These are phyloP conservation scores for Pelagia noctiluca DNA, from an alignment of 30 jellyfish, hydroid and myxozoan genomes.

Conservation along the genomic window DNA sequence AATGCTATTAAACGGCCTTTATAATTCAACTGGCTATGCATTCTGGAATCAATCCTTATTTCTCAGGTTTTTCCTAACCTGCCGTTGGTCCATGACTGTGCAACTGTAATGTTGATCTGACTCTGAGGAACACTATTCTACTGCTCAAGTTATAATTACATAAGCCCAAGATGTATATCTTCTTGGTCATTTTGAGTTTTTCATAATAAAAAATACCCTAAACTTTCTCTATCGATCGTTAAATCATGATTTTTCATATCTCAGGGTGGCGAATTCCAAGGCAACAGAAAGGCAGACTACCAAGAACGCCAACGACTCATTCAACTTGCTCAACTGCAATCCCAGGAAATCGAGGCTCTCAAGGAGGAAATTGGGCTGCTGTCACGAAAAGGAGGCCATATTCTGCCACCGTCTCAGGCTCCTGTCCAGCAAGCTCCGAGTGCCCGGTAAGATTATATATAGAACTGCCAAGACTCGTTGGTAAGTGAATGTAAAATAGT, in stretches of 20 bases:
- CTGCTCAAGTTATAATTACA: too few relatives aligned
- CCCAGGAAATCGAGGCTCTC: slow-evolving; percentile 89
- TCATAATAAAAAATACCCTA: not conserved
- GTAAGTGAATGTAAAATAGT: not conserved
- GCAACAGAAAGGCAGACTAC: slow-evolving; percentile 79
- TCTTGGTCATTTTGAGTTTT: too few relatives aligned
- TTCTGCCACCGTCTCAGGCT: slow-evolving; percentile 87
- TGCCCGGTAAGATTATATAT: too few relatives aligned
- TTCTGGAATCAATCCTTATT: too few relatives aligned
- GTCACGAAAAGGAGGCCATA: slow-evolving; percentile 95
- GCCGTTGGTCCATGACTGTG: too few relatives aligned
- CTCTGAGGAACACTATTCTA: too few relatives aligned
- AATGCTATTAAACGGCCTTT: too few relatives aligned
- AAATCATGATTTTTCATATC: not conserved
- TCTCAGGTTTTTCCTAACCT: too few relatives aligned
- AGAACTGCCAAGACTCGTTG: not conserved
- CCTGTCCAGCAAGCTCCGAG: slow-evolving; percentile 60
- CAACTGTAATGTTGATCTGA: too few relatives aligned
- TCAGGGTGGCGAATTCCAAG: slow-evolving; percentile 96
- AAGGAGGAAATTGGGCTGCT: slow-evolving; percentile 84
- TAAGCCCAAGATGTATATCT: too few relatives aligned
- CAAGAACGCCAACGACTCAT: slow-evolving; percentile 86
- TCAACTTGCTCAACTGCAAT: slow-evolving; percentile 90
- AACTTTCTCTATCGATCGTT: not conserved
- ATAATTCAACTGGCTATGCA: too few relatives aligned